These are phyloP conservation scores for Passer domesticus DNA, from an alignment of 2,113 vertebrate genomes.

Conservation along the genomic window DNA sequence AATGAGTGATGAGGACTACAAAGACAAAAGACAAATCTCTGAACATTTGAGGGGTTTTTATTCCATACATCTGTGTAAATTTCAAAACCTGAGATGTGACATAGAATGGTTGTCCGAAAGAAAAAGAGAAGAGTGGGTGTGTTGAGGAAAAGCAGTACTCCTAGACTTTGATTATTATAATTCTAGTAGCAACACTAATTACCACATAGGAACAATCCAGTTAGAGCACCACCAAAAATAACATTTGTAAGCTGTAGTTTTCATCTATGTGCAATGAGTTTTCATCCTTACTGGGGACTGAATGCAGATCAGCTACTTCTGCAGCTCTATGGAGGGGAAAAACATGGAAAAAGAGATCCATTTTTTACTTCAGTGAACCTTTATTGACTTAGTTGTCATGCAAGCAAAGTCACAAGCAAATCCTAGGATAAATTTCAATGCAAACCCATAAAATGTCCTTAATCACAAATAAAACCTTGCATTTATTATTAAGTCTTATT, in stretches of 20 bases:
- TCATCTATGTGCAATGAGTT: neutral
- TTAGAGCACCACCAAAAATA: neutral
- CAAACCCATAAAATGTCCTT: neutral
- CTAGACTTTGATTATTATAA: neutral
- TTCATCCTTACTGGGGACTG: neutral
- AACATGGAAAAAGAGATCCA: neutral
- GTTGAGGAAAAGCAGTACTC: neutral
- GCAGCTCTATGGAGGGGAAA: neutral
- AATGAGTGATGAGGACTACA: slow-evolving; percentile 65
- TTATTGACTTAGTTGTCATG: neutral
- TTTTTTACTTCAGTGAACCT: neutral
- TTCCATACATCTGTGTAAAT: slow-evolving; percentile 45
- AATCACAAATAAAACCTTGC: neutral
- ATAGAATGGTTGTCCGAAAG: neutral
- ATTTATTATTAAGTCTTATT: neutral
- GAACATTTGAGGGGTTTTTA: slow-evolving; percentile 45
- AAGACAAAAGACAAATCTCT: slow-evolving; percentile 64
- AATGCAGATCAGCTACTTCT: neutral
- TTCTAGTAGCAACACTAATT: neutral
- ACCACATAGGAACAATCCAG: neutral
- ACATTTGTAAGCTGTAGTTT: neutral
- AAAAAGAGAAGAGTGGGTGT: neutral
- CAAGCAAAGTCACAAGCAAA: neutral
- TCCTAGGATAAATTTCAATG: neutral
- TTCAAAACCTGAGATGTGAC: slow-evolving; percentile 43